These are phyloP conservation scores for Temnopleurus reevesii DNA, from an alignment of 53 echinoderm and acorn worm species.

Conservation along the genomic window DNA sequence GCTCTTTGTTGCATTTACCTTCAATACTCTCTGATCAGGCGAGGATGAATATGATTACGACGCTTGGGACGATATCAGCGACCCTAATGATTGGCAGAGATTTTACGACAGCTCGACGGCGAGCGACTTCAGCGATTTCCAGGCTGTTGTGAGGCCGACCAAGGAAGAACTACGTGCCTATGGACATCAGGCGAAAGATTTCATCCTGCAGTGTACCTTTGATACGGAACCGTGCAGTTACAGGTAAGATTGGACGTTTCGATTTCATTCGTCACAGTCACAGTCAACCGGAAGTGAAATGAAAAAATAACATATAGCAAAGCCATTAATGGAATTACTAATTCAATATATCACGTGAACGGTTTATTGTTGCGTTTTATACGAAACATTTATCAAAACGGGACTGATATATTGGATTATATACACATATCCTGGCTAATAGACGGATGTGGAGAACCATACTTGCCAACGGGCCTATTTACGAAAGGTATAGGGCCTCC, in stretches of 20 bases:
- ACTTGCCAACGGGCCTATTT: too few relatives aligned
- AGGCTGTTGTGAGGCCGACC: conserved; percentile 33
- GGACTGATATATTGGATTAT: too few relatives aligned
- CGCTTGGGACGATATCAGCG: not conserved
- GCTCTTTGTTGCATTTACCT: not conserved
- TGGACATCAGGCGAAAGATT: conserved; percentile 42
- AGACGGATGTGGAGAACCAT: too few relatives aligned
- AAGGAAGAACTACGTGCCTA: not conserved
- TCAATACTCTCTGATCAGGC: not conserved
- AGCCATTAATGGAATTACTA: too few relatives aligned
- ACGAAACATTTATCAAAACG: too few relatives aligned
- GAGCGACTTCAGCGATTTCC: conserved; percentile 43
- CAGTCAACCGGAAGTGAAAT: too few relatives aligned
- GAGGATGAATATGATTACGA: not conserved
- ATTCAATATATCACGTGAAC: too few relatives aligned
- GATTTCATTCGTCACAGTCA: not conserved
- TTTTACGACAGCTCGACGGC: not conserved
- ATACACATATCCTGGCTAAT: too few relatives aligned
- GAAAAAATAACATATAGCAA: too few relatives aligned
- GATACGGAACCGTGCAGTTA: conserved; percentile 14
- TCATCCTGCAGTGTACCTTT: conserved; percentile 44
- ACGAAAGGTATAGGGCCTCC: too few relatives aligned
- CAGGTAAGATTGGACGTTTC: not conserved
- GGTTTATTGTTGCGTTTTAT: too few relatives aligned
- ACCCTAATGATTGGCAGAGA: conserved; percentile 4